Evolutionary conservation across 2,888 invertebrate genomes (phyloP), one percentile per base, ranked within the genome.

Genomic region (Campoplex nolae): DNA sequence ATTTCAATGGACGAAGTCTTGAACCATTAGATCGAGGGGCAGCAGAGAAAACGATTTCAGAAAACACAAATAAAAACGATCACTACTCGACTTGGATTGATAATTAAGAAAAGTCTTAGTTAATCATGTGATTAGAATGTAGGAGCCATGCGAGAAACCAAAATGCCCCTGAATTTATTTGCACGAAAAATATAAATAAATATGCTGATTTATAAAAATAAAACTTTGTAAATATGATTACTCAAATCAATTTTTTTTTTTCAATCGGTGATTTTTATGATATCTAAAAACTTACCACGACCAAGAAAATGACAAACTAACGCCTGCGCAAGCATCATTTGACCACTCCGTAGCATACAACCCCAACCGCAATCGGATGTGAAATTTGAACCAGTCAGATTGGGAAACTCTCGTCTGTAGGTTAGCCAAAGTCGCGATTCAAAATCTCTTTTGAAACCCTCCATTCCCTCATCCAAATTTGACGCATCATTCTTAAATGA

Each of bases 301-400:
- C 98, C 97, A 79, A 98, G 95, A 94, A 98, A 97, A 93, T 98
- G 98, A 89, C 96, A 96, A 65, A 98, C 95, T 83, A 99, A 95
- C 16, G 97, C 98, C 94, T 98, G 98, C 0, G 98, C 98, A 85
- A 98, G 95, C 94, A 99, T 95, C 98, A 99, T 99, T 95, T 99
- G 99, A 11, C 98, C 98, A 94, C 98, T 97, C 74, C 99, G 96
- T 38, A 97, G 91, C 97, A 97, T 97, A 92, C 99, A 99, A 0
- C 99, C 98, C 99, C 99, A 99, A 4, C 99, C 99, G 94, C 98
- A 98, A 94, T 99, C 99, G 4, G 98, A 97, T 1, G 98, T 98
- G 90, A 97, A 97, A 87, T 96, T 96, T 1, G 98, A 97, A 32
- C 97, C 97, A 92, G 96, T 96, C 94, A 98, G 96, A 11, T 96